Evolutionary conservation across 1,140 invertebrate genomes (phyloP).

Genomic region (Theocolax elegans): DNA sequence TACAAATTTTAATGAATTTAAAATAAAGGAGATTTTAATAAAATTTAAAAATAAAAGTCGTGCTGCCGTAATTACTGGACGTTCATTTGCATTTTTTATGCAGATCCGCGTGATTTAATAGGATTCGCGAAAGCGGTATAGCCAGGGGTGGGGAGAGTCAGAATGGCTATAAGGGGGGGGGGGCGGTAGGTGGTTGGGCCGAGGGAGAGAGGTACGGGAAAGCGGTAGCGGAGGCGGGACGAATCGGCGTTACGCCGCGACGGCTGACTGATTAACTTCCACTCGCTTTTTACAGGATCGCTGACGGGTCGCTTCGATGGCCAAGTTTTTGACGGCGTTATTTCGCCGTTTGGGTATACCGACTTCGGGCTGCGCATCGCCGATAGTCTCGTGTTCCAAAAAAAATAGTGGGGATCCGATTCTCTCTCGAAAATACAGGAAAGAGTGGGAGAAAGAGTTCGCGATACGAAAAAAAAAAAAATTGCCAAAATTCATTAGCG

Average conservation of each 20-base stretch:
- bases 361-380: slow-evolving; percentile 10
- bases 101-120: slow-evolving; percentile 41
- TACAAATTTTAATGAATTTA: slow-evolving; percentile 37
- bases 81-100: slow-evolving; percentile 44
- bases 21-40: slow-evolving; percentile 41
- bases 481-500: slow-evolving; percentile 37
- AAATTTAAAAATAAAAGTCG: slow-evolving; percentile 38
- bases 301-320: not conserved
- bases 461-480: too few relatives aligned
- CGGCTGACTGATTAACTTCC: slow-evolving; percentile 34
- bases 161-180: not conserved
- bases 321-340: slow-evolving; percentile 2
- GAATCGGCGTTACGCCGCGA: slow-evolving; percentile 20
- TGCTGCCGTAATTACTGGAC: slow-evolving; percentile 35
- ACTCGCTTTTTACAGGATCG: slow-evolving; percentile 29
- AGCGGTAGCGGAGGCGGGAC: not conserved
- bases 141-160: not conserved
- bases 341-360: too few relatives aligned
- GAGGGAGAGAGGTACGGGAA: not conserved
- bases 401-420: too few relatives aligned
- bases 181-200: not conserved
- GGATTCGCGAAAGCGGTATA: slow-evolving; percentile 46
- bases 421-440: too few relatives aligned
- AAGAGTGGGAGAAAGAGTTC: not conserved
- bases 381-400: not conserved